Evolutionary conservation across 2,888 invertebrate genomes (phyloP).

Genomic region (Eucriotettix oculatus): DNA sequence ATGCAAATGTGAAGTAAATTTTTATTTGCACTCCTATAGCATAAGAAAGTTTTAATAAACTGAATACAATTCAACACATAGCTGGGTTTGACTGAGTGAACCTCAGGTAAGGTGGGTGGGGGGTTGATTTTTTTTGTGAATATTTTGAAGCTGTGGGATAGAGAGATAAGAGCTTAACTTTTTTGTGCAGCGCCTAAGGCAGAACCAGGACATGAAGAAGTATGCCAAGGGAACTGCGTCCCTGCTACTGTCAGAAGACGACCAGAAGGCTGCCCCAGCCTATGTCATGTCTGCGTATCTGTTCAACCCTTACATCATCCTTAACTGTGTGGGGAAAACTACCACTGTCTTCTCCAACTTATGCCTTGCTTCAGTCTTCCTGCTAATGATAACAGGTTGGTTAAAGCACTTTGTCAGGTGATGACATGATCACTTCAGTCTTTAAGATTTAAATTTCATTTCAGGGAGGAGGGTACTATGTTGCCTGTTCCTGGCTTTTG

Average conservation of each 20-base stretch:
- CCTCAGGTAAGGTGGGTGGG: too few species aligned
- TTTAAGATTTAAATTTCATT: slow-evolving; percentile 11
- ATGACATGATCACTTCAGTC: slow-evolving; percentile 5
- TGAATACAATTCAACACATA: too few species aligned
- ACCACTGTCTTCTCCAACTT: slow-evolving; percentile 83
- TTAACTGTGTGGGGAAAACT: slow-evolving; percentile 76
- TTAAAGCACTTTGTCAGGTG: slow-evolving; percentile 6
- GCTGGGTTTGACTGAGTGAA: too few species aligned
- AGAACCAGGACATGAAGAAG: slow-evolving; percentile 30
- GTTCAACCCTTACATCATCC: slow-evolving; percentile 75
- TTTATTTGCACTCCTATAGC: too few species aligned
- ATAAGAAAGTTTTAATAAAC: too few species aligned
- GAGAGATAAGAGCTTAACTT: neutral
- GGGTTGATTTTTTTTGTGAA: too few species aligned
- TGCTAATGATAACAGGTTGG: slow-evolving; percentile 44
- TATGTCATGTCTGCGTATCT: slow-evolving; percentile 65
- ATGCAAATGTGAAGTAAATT: too few species aligned
- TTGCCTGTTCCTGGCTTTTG: slow-evolving; percentile 53
- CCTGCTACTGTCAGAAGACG: slow-evolving; percentile 35
- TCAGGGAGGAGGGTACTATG: slow-evolving; percentile 41
- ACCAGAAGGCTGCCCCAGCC: slow-evolving; percentile 42
- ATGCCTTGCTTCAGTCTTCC: slow-evolving; percentile 53
- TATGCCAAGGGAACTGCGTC: slow-evolving; percentile 41
- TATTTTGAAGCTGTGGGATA: too few species aligned
- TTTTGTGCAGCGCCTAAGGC: slow-evolving; percentile 29